Conservation (phyloP, 2,113 vertebrate genomes). For the Chloroceryle aenea region DNA sequence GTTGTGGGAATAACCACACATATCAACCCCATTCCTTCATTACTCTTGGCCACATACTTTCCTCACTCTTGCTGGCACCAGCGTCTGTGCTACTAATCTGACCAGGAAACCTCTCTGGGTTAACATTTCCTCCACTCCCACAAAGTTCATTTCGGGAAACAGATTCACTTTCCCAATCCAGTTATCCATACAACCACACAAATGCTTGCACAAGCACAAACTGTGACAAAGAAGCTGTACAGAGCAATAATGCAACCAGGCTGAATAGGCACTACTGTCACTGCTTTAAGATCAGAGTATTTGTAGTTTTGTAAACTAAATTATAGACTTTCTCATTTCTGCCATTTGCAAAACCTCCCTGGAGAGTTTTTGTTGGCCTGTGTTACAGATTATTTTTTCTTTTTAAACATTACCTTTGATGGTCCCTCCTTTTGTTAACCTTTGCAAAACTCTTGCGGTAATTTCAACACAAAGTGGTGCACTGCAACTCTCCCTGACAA, state of each 20-base stretch:
- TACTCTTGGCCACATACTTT: not conserved
- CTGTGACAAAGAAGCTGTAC: not conserved
- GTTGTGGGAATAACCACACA: not conserved
- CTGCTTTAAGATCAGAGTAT: not conserved
- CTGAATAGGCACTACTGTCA: not conserved
- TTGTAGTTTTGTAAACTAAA: not conserved
- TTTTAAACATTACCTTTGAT: not conserved
- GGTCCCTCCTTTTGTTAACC: not conserved
- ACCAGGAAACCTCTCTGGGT: not conserved
- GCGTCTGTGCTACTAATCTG: not conserved
- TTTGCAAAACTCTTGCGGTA: not conserved
- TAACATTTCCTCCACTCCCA: not conserved
- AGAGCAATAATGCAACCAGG: not conserved
- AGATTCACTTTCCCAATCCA: not conserved
- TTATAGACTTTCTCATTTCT: not conserved
- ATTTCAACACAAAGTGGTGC: not conserved
- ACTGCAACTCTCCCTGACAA: not conserved
- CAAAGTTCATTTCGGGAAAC: not conserved
- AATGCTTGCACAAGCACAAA: not conserved
- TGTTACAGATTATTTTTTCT: not conserved
- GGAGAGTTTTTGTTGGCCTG: not conserved
- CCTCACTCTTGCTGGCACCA: not conserved
- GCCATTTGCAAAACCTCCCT: not conserved
- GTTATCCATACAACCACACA: not conserved
- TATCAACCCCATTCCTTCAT: not conserved